Conservation (phyloP, 2,113 vertebrate species). For the rabbit (Oryctolagus cuniculus) region DNA sequence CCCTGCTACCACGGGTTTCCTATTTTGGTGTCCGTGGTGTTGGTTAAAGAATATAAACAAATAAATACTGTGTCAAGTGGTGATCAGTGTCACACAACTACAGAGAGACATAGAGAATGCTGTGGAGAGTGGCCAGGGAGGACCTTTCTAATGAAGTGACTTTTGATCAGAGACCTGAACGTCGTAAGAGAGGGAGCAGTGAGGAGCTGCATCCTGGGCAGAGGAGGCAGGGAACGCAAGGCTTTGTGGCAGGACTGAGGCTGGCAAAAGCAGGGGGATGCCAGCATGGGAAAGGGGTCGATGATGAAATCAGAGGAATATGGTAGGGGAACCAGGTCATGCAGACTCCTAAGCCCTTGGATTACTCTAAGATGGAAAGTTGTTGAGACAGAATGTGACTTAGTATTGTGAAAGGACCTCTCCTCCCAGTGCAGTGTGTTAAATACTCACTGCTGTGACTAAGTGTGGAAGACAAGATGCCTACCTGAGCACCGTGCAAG, state of each 20-base stretch:
- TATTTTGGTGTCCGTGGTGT: not conserved
- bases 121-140: not conserved
- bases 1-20: not conserved
- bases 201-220: not conserved
- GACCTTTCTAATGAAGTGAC: not conserved
- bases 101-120: not conserved
- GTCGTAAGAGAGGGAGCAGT: not conserved
- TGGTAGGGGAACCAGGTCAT: not conserved
- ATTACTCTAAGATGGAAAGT: not conserved
- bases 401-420: not conserved
- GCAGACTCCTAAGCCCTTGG: not conserved
- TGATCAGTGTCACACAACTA: not conserved
- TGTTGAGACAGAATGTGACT: not conserved
- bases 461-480: not conserved
- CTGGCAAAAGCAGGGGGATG: not conserved
- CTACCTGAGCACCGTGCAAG: not conserved
- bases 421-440: not conserved
- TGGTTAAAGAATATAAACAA: not conserved
- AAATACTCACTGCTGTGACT: too few relatives aligned
- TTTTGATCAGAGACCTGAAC: not conserved
- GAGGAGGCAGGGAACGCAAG: not conserved
- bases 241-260: rapidly evolving
- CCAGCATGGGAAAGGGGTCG: not conserved
- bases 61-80: not conserved
- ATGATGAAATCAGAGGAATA: not conserved